Evolutionary conservation across 1,140 invertebrate genomes (phyloP).

Genomic region (Helicoverpa zea): DNA sequence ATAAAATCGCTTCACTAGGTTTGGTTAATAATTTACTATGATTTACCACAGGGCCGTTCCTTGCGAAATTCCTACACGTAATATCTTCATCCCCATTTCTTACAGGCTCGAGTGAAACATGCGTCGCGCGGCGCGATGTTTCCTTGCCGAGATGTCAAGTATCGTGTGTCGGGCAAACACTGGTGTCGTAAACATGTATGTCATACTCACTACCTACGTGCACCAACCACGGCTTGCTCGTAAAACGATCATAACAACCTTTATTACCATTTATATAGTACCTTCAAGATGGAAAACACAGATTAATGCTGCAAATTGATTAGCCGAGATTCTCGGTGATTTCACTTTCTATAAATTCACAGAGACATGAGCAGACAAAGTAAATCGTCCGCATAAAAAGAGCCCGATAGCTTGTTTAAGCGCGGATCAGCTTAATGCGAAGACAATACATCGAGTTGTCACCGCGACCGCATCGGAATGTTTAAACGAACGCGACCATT

Average conservation of each 20-base stretch:
- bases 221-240: slow-evolving; percentile 48
- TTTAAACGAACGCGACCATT: slow-evolving; percentile 80
- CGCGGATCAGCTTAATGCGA: slow-evolving; percentile 77
- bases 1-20: slow-evolving; percentile 27
- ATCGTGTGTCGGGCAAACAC: slow-evolving; percentile 66
- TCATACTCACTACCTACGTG: slow-evolving; percentile 63
- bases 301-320: slow-evolving; percentile 48
- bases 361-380: slow-evolving; percentile 36
- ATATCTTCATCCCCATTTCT: slow-evolving; percentile 58
- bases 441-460: slow-evolving; percentile 86
- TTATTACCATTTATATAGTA: slow-evolving; percentile 57
- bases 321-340: slow-evolving; percentile 28
- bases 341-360: slow-evolving; percentile 47
- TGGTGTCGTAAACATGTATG: slow-evolving; percentile 70
- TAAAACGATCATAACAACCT: slow-evolving; percentile 68
- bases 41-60: slow-evolving; percentile 46
- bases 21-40: slow-evolving; percentile 50
- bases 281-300: slow-evolving; percentile 41
- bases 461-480: slow-evolving; percentile 84
- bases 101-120: slow-evolving; percentile 61
- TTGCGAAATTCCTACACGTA: slow-evolving; percentile 66
- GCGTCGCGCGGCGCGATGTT: slow-evolving; percentile 43
- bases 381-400: slow-evolving; percentile 62
- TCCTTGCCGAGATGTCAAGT: slow-evolving; percentile 57
- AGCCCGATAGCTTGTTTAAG: slow-evolving; percentile 78